phyloP scores from a whole-genome alignment of 2,797 vertebrate species.

The Argya squamiceps region DNA sequence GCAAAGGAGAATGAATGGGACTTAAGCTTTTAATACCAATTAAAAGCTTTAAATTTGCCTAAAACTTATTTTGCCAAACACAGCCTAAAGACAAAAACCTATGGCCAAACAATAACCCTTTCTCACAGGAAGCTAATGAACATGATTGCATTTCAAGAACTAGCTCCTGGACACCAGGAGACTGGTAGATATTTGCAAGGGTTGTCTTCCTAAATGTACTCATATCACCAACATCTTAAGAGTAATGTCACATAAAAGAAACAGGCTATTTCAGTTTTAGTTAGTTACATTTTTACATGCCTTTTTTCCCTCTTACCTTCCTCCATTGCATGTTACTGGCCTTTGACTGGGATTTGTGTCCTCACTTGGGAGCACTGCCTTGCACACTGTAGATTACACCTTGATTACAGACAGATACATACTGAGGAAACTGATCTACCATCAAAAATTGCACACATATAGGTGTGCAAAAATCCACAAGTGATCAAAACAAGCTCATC shows the following conservation, averaged over 20 bases:
- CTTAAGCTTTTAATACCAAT: neutral
- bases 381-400: neutral
- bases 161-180: neutral
- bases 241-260: neutral
- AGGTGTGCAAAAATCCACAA: neutral
- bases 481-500: neutral
- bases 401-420: neutral
- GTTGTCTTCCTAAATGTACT: neutral
- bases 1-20: neutral
- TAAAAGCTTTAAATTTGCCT: neutral
- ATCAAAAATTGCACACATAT: neutral
- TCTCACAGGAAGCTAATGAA: neutral
- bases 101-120: neutral
- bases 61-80: neutral
- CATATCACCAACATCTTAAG: neutral
- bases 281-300: neutral
- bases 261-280: neutral
- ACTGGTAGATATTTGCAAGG: neutral
- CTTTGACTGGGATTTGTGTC: neutral
- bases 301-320: neutral
- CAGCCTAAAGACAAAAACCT: neutral
- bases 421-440: neutral
- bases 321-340: accelerated
- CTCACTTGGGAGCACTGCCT: neutral
- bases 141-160: neutral